These are phyloP conservation scores for Loxodonta africana DNA, from an alignment of 2,113 vertebrate species.

Conservation along the genomic window DNA sequence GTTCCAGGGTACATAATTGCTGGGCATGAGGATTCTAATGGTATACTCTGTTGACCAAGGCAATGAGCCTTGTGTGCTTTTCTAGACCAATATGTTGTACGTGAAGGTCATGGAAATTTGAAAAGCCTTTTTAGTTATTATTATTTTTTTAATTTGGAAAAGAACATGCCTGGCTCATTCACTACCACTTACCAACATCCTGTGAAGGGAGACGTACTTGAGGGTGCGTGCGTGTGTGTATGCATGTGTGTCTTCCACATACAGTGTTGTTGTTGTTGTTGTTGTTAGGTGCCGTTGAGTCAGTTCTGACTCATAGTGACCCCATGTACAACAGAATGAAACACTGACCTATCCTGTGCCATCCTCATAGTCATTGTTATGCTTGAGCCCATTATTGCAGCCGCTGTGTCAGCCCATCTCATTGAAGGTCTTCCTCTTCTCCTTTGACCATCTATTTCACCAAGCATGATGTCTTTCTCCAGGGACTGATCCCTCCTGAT, in stretches of 20 bases:
- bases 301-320: no score
- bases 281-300: no score
- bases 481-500: no score
- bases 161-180: background rate
- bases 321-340: no score
- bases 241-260: background rate
- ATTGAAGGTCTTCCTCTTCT: no score
- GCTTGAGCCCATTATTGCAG: no score
- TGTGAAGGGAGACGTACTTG: background rate
- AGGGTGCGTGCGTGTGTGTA: background rate
- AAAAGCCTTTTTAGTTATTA: background rate
- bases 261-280: no score
- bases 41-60: background rate
- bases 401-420: no score
- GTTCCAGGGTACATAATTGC: background rate
- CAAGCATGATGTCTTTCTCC: no score
- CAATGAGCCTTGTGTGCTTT: background rate
- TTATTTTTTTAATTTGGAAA: constrained; percentile 42
- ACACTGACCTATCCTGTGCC: no score
- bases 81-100: background rate
- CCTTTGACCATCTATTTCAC: no score
- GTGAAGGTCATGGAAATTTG: background rate
- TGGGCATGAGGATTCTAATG: background rate
- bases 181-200: background rate
- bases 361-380: no score